phyloP scores from a whole-genome alignment of 2,797 vertebrate species.

The Cichlasoma orientale region DNA sequence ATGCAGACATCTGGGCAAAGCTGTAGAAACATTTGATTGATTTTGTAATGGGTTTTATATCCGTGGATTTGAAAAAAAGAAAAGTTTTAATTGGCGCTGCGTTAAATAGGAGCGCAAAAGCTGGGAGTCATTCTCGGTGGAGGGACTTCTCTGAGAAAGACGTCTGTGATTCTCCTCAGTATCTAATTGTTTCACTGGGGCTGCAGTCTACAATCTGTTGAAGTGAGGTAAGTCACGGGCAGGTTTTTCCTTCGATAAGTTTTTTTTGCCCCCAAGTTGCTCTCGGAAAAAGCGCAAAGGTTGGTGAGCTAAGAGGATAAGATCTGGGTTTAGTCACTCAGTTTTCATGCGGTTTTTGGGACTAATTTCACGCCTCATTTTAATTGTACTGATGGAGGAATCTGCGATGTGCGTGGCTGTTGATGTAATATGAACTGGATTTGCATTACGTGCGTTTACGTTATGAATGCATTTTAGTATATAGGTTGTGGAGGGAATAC shows the following conservation, averaged over 20 bases:
- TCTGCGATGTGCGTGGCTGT: conserved; percentile 14
- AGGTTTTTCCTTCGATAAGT: background rate
- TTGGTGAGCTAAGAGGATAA: background rate
- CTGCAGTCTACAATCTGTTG: conserved; percentile 22
- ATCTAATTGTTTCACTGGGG: conserved; percentile 17
- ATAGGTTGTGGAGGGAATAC: background rate
- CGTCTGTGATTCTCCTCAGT: conserved; percentile 15
- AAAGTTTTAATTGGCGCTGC: conserved; percentile 33
- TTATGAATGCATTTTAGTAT: background rate
- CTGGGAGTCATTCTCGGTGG: conserved; percentile 59
- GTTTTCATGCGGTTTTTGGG: background rate
- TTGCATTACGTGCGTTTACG: background rate
- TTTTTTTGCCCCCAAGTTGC: background rate
- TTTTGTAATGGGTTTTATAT: conserved; percentile 46
- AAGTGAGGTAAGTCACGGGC: conserved; percentile 56
- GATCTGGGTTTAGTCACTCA: background rate
- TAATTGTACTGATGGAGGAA: conserved; percentile 6
- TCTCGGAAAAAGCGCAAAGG: too few species aligned
- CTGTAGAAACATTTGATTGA: conserved; percentile 16
- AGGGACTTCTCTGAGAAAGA: conserved; percentile 29
- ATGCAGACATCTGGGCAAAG: conserved; percentile 29
- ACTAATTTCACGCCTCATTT: background rate
- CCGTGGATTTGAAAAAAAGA: conserved; percentile 41
- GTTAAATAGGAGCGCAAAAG: conserved; percentile 62
- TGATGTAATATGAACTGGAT: conserved; percentile 26